These are phyloP conservation scores for Heliconius erato DNA, from an alignment of 2,888 invertebrate species.

Conservation along the genomic window DNA sequence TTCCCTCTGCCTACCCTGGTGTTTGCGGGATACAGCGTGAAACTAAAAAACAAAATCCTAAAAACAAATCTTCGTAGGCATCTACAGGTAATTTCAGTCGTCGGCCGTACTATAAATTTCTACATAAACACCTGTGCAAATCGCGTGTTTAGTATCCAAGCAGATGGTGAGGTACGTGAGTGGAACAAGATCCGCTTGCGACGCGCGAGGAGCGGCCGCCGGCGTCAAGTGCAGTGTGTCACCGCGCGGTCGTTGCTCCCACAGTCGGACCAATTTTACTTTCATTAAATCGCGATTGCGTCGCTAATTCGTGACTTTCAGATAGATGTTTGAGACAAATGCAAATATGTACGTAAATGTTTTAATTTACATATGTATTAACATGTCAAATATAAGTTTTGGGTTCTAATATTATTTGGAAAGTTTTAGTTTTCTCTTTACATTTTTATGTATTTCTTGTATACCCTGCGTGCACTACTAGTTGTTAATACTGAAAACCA, in stretches of 20 bases:
- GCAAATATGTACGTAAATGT: neutral
- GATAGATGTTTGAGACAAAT: slow-evolving; percentile 57
- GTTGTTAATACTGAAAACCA: no score
- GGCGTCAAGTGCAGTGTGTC: slow-evolving; percentile 78
- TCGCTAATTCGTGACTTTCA: slow-evolving; percentile 53
- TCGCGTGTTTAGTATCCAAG: slow-evolving; percentile 2
- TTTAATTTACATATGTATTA: neutral
- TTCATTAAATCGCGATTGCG: slow-evolving; percentile 70
- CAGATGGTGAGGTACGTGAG: slow-evolving; percentile 15
- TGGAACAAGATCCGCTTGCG: slow-evolving; percentile 53
- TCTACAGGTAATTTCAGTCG: neutral
- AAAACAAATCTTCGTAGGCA: neutral
- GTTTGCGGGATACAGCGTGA: no score
- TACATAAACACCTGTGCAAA: neutral
- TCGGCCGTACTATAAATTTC: neutral
- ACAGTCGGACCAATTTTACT: slow-evolving; percentile 75
- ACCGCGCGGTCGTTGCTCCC: slow-evolving; percentile 75
- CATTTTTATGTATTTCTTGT: no score
- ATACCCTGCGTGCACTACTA: no score
- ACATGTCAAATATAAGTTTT: neutral
- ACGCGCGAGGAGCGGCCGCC: slow-evolving; percentile 57
- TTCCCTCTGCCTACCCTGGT: no score
- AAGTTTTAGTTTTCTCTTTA: neutral
- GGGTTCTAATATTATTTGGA: neutral
- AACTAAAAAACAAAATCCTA: neutral